These are phyloP conservation scores for Ancistrus triradiatus DNA, from an alignment of 2,113 vertebrate genomes.

Conservation along the genomic window DNA sequence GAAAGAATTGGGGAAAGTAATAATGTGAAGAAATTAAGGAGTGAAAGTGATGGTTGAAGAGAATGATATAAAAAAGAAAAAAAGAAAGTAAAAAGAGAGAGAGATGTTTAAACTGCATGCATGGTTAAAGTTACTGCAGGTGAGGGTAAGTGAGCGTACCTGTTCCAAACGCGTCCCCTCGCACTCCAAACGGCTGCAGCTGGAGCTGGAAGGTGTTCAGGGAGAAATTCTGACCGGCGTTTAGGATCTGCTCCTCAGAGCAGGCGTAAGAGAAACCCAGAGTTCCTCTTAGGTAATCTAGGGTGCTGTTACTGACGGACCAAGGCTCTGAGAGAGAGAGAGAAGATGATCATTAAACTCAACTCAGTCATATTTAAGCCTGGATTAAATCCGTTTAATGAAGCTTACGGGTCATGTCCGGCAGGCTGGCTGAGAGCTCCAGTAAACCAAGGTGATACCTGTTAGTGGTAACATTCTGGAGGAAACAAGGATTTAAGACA, in stretches of 20 bases:
- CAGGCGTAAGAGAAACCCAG: slow-evolving; percentile 88
- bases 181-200: slow-evolving; percentile 84
- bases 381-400: background rate
- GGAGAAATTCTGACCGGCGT: slow-evolving; percentile 58
- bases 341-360: background rate
- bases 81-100: no score
- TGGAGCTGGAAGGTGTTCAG: slow-evolving; percentile 81
- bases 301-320: slow-evolving; percentile 58
- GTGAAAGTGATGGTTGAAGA: no score
- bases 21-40: no score
- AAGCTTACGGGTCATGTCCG: slow-evolving; percentile 62
- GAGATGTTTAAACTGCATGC: background rate
- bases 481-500: background rate
- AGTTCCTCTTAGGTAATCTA: slow-evolving; percentile 77
- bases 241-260: slow-evolving; percentile 72
- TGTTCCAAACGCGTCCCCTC: slow-evolving; percentile 76
- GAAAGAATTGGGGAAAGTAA: no score
- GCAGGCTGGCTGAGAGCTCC: slow-evolving; percentile 50
- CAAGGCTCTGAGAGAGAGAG: slow-evolving; percentile 46
- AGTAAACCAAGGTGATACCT: slow-evolving; percentile 66
- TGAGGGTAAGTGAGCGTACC: slow-evolving; percentile 64
- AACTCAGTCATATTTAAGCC: background rate
- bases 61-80: no score
- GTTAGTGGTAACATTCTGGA: slow-evolving; percentile 64
- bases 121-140: background rate